These are phyloP conservation scores for fruit fly (Drosophila melanogaster) DNA, from an alignment of 1,140 invertebrate species.

Conservation along the genomic window Release_6_plus_ISO1_MT NT_033777.3:17731001-17731500, in stretches of 20 bases:
- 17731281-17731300: conserved; percentile 23
- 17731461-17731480: not conserved
- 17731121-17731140: conserved; percentile 58
- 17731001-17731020: not conserved
- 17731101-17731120: conserved; percentile 13
- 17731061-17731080: conserved; percentile 20
- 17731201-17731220: conserved; percentile 73
- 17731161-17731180: conserved; percentile 72
- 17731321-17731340: conserved; percentile 93
- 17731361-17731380: conserved; percentile 91
- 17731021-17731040: not conserved
- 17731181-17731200: conserved; percentile 73
- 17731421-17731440: conserved; percentile 92
- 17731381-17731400: conserved; percentile 92
- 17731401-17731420: conserved; percentile 91
- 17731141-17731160: conserved; percentile 67
- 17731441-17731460: conserved; percentile 85
- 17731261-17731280: not conserved
- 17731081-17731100: conserved; percentile 3
- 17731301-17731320: conserved; percentile 88
- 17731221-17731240: conserved; percentile 80
- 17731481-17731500: conserved; percentile 6
- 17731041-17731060: conserved; percentile 1
- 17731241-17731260: not conserved
- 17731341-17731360: conserved; percentile 96